Evolutionary conservation across 2,797 vertebrate species (phyloP).

Genomic region (Cyprinodon diabolis): DNA sequence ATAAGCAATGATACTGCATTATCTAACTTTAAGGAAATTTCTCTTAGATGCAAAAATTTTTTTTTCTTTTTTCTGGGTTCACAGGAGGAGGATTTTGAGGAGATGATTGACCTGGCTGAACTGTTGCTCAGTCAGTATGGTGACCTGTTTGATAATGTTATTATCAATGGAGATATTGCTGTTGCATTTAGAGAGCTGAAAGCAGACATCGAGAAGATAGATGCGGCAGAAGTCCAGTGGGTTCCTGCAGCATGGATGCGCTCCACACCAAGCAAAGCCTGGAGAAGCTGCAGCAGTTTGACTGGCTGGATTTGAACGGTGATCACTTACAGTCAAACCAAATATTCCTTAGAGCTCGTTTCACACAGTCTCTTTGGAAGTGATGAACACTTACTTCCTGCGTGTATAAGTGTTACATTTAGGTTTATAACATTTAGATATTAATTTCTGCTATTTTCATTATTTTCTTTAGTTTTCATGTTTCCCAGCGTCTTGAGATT

Average conservation of each 20-base stretch:
- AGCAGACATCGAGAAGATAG: conserved; percentile 82
- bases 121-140: conserved; percentile 87
- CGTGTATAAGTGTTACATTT: neutral
- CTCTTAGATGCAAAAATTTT: neutral
- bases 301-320: conserved; percentile 55
- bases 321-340: neutral
- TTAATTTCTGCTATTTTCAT: conserved; percentile 40
- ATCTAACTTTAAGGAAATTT: no score
- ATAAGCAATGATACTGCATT: no score
- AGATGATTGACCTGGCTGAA: conserved; percentile 88
- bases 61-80: conserved; percentile 21
- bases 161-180: conserved; percentile 89
- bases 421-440: conserved; percentile 1
- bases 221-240: conserved; percentile 86
- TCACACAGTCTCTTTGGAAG: neutral
- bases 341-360: neutral
- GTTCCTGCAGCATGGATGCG: conserved; percentile 80
- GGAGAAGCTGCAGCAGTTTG: conserved; percentile 55
- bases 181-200: conserved; percentile 87
- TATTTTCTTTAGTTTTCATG: conserved; percentile 25
- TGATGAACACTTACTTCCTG: neutral
- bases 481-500: neutral
- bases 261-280: conserved; percentile 34
- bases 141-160: conserved; percentile 90
- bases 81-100: conserved; percentile 93